These are phyloP conservation scores for Scolopax bukidnonensis DNA, from an alignment of 2,797 vertebrate species.

Conservation along the genomic window DNA sequence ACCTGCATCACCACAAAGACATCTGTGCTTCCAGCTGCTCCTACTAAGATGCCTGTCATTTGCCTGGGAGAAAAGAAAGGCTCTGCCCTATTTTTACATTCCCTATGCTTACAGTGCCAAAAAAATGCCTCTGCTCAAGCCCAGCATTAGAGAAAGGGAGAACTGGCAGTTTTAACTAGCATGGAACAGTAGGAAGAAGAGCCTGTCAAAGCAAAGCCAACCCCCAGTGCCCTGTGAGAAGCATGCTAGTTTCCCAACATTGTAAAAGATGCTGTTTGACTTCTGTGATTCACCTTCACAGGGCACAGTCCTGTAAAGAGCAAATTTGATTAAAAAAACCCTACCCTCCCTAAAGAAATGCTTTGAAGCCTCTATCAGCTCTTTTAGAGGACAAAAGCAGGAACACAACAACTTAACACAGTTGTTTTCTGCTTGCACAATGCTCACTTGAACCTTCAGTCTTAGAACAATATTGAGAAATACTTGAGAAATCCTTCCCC, in stretches of 20 bases:
- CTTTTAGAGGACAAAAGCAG: neutral
- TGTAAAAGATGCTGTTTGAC: neutral
- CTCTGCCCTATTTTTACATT: neutral
- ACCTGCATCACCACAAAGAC: neutral
- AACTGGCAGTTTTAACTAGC: neutral
- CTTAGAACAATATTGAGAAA: neutral
- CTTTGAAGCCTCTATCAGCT: neutral
- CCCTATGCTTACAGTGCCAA: neutral
- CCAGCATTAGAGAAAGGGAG: neutral
- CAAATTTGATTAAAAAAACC: neutral
- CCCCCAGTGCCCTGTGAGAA: neutral
- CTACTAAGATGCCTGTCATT: neutral
- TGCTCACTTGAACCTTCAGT: neutral
- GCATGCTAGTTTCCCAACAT: neutral
- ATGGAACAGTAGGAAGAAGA: neutral
- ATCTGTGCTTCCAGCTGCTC: neutral
- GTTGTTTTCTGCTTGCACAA: neutral
- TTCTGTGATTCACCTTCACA: neutral
- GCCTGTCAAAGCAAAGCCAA: neutral
- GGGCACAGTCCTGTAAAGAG: neutral
- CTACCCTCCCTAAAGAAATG: neutral
- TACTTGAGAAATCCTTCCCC: too few species aligned
- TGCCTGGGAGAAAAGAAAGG: neutral
- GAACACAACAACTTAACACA: neutral
- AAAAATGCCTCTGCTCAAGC: neutral